Base-by-base conservation (phyloP, 2,888 invertebrate species). In the Cerastis leucographa region DNA sequence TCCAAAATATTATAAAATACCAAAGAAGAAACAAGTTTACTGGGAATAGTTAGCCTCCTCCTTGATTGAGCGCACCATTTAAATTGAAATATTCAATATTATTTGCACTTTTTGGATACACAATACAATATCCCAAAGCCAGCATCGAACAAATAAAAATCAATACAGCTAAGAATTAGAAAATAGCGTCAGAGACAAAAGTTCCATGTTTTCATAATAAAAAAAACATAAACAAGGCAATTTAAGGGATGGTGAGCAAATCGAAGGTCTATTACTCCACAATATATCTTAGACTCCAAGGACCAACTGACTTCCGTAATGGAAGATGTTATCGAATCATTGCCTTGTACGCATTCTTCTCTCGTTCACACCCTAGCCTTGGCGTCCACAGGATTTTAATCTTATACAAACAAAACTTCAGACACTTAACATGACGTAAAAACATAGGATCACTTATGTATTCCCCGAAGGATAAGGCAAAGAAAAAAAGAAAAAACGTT, bases 251-350 rank as follows among this genome's bases (percentile, higher is more conserved):
- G 64, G 68, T 87, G 75, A 87, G 14, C 71, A 76, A 82, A 82
- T 88, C 77, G 85, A 87, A 87, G 85, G 87, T 76, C 75, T 78
- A 78, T 82, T 64, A 66, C 49, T 71, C 8, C 46, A 80, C 87
- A 49, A 85, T 88, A 85, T 77, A 80, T 88, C 87, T 88, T 42
- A 22, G 62, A 71, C 65, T 75, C 78, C 88, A 88, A 87, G 87
- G 87, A 79, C 80, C 59, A 70, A 67, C 68, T 29, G 64, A 40
- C 64, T 84, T 78, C 74, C 77, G 79, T 67, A 76, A 80, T 84
- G 42, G 72, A 59, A 81, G 77, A 81, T 78, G 72, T 62, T 84
- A 88, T 88, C 78, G 44, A 68, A 71, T 64, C 72, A 25, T 67
- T 84, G 66, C 77, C 64, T 74, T 84, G 66, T 83, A 54, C 71